These are phyloP conservation scores for Euleptes europaea DNA, from an alignment of 2,113 vertebrate genomes.

Conservation along the genomic window DNA sequence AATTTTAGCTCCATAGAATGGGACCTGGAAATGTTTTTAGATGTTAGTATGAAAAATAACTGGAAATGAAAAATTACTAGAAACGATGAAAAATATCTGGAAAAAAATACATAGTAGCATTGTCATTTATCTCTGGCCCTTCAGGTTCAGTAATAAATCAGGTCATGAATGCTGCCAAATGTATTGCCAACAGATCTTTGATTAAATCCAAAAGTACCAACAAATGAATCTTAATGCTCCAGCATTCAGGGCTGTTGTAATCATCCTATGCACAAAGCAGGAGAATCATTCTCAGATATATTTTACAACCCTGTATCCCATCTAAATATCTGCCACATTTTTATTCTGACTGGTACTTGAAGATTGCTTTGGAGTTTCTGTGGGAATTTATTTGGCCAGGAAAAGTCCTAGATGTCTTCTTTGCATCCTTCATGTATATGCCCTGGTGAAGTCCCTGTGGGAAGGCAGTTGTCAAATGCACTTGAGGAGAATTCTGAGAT, in stretches of 20 bases:
- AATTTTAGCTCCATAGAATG: not conserved
- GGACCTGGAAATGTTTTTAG: constrained; percentile 3
- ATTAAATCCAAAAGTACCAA: constrained; percentile 11
- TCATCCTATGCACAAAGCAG: not conserved
- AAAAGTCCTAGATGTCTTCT: not conserved
- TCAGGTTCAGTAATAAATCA: constrained; percentile 11
- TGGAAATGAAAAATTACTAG: not conserved
- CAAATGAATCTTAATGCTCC: not conserved
- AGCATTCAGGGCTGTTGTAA: not conserved
- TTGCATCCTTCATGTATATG: not conserved
- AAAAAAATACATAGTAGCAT: not conserved
- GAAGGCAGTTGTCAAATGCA: not conserved
- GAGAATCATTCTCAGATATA: not conserved
- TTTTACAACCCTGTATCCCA: not conserved
- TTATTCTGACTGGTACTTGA: not conserved
- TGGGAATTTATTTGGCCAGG: not conserved
- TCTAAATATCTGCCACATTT: constrained; percentile 3
- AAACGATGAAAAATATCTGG: constrained; percentile 2
- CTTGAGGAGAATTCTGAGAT: not conserved
- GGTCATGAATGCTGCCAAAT: not conserved
- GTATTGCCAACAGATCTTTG: constrained; percentile 2
- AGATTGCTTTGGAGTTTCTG: not conserved
- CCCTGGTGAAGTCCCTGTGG: not conserved
- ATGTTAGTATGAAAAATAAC: not conserved
- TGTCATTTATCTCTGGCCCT: constrained; percentile 10